Conservation (phyloP, 2,113 vertebrate species). For the Notarius quadriscutis region DNA sequence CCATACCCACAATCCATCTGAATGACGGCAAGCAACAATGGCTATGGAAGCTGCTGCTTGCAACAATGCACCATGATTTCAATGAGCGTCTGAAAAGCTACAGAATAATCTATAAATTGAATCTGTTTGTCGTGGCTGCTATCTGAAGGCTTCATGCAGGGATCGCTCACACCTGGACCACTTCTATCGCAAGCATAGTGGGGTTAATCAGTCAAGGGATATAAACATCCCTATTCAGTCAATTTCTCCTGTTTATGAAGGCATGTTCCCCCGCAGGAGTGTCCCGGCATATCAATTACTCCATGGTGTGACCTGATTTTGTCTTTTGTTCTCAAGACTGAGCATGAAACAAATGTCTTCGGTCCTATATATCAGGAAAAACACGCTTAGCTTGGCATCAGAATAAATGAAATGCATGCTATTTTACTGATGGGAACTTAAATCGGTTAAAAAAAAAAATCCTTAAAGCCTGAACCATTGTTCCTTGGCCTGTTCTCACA, state of each 20-base stretch:
- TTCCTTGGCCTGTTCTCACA: conserved; percentile 15
- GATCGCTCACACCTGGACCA: conserved; percentile 24
- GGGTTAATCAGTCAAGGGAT: conserved; percentile 51
- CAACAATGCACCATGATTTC: not conserved
- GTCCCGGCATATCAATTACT: conserved; percentile 56
- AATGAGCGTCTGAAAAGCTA: not conserved
- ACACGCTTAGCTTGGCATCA: conserved; percentile 10
- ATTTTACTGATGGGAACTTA: not conserved
- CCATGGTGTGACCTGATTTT: conserved; percentile 47
- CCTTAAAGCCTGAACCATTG: conserved; percentile 21
- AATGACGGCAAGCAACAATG: conserved; percentile 11
- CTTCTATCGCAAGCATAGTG: conserved; percentile 34
- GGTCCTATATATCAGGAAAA: conserved; percentile 18
- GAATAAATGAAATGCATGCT: conserved; percentile 11
- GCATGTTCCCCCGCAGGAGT: conserved; percentile 42
- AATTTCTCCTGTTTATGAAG: conserved; percentile 55
- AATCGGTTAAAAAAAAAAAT: not conserved
- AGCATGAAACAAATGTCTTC: conserved; percentile 19
- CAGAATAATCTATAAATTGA: conserved; percentile 45
- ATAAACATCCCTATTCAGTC: conserved; percentile 53
- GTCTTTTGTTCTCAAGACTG: conserved; percentile 41
- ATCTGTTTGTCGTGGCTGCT: conserved; percentile 32
- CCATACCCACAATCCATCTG: conserved; percentile 25
- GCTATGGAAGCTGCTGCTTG: not conserved
- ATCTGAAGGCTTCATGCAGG: conserved; percentile 29